Percentiles rank a stretch among this genome's conserved stretches.
These are phyloP conservation scores for Gymnoscopelus braueri DNA, from an alignment of 2,797 vertebrate genomes.

Conservation along the genomic window DNA sequence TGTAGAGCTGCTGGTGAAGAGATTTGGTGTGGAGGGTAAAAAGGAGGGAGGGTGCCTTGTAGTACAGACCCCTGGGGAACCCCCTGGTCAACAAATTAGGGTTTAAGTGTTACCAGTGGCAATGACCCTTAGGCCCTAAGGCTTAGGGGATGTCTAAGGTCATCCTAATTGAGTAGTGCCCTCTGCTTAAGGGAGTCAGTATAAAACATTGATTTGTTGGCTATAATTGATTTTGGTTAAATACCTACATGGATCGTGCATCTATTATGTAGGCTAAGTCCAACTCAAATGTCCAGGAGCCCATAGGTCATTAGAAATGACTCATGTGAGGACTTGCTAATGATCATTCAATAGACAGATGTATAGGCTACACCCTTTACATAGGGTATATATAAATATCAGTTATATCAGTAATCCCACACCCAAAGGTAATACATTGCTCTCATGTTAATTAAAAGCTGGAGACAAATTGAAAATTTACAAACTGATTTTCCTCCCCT, in stretches of 20 bases:
- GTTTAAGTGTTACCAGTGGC: neutral
- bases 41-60: too few species aligned
- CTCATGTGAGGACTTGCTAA: slow-evolving; percentile 5
- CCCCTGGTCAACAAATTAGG: too few species aligned
- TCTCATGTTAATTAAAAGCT: too few species aligned
- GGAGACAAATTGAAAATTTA: too few species aligned
- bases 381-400: too few species aligned
- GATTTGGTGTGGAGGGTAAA: too few species aligned
- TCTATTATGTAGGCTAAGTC: slow-evolving; percentile 10
- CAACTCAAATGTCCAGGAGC: neutral
- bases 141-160: neutral
- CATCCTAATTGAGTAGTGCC: slow-evolving; percentile 15
- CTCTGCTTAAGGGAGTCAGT: slow-evolving; percentile 52
- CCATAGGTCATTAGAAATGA: slow-evolving; percentile 17
- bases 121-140: slow-evolving; percentile 24
- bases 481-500: too few species aligned
- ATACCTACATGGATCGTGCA: slow-evolving; percentile 28
- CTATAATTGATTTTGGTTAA: slow-evolving; percentile 46
- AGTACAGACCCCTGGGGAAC: too few species aligned
- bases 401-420: too few species aligned
- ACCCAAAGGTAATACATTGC: too few species aligned
- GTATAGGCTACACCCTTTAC: too few species aligned
- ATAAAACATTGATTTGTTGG: slow-evolving; percentile 43
- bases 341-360: neutral
- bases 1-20: too few species aligned